These are phyloP conservation scores for Phrynosoma platyrhinos DNA, from an alignment of 2,113 vertebrate species.

Conservation along the genomic window DNA sequence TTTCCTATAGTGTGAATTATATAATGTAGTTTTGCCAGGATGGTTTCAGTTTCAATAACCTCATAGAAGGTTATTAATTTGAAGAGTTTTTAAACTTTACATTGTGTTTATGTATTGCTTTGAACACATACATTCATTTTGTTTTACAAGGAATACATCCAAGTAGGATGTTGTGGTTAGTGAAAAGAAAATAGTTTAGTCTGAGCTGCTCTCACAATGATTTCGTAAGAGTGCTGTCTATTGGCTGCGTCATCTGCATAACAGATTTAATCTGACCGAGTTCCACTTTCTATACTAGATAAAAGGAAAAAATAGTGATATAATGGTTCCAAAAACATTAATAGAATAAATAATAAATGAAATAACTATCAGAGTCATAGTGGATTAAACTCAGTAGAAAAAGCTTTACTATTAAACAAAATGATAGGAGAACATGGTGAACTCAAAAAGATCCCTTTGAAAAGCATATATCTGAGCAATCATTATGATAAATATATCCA, in stretches of 20 bases:
- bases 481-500: constrained; percentile 59
- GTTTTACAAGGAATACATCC: neutral
- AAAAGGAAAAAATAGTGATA: neutral
- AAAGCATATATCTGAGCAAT: constrained; percentile 54
- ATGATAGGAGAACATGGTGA: constrained; percentile 44
- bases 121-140: neutral
- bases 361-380: constrained; percentile 6
- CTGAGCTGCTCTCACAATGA: neutral
- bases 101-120: neutral
- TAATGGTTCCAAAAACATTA: constrained; percentile 4
- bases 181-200: neutral
- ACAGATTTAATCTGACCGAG: neutral
- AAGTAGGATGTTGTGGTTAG: neutral
- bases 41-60: too few species aligned
- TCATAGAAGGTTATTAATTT: too few species aligned
- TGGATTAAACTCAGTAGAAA: neutral
- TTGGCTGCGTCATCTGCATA: neutral
- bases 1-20: neutral
- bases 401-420: constrained; percentile 28
- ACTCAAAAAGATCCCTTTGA: constrained; percentile 49
- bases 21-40: neutral
- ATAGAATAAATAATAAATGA: neutral
- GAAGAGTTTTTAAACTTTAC: neutral
- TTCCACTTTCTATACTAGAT: neutral
- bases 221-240: neutral